Percentiles rank a stretch among this genome's conserved stretches.
Conservation (phyloP, 2,113 vertebrate species). For the Salvator merianae region DNA sequence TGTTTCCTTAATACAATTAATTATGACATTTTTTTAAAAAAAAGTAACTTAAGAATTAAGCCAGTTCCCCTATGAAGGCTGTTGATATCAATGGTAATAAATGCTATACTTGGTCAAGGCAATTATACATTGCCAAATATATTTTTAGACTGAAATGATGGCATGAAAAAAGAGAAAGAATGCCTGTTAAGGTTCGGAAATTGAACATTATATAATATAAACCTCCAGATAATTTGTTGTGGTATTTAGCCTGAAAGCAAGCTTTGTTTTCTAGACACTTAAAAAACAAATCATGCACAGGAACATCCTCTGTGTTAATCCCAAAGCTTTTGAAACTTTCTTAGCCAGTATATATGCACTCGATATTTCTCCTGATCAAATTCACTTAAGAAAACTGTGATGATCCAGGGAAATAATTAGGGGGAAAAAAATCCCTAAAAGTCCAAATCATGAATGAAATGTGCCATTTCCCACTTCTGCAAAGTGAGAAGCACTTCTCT, state of each 20-base stretch:
- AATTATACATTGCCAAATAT: neutral
- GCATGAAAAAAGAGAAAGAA: neutral
- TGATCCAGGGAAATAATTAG: neutral
- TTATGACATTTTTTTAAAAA: constrained; percentile 19
- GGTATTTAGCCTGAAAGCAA: neutral
- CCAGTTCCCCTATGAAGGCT: constrained; percentile 5
- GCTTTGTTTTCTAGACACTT: neutral
- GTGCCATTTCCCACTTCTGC: no score
- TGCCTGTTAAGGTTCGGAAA: neutral
- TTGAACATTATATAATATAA: accelerated
- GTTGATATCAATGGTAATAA: neutral
- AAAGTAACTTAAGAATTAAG: constrained; percentile 14
- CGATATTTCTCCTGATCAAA: neutral
- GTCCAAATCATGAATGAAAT: neutral
- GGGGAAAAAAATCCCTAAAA: neutral
- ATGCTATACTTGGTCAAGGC: neutral
- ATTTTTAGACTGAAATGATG: neutral
- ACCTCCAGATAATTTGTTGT: neutral
- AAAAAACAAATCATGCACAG: neutral
- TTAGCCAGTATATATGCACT: neutral
- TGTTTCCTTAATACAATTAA: constrained; percentile 34
- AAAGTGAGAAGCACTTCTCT: no score
- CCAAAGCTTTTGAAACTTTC: neutral
- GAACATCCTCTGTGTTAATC: neutral
- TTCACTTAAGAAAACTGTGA: neutral